Base-by-base conservation (phyloP, 2,113 vertebrate species). In the Hystrix cristata region DNA sequence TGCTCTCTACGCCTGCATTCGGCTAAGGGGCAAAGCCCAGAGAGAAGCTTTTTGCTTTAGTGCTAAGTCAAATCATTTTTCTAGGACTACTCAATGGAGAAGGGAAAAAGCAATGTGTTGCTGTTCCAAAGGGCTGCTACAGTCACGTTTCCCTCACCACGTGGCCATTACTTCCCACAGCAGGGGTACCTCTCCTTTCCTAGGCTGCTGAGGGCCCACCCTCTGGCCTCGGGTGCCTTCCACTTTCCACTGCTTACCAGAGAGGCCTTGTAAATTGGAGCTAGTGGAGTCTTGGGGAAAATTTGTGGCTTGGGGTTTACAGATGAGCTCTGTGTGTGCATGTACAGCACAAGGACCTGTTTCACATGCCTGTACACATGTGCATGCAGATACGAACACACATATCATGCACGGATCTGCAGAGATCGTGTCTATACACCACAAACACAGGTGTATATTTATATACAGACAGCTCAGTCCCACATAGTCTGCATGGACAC, bases 21-120 rank as follows among this genome's bases (percentile, higher is more conserved):
- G 74, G 96, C 95, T 96, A 87, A 98, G 82, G 53, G 9, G 72
- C 97, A 96, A 97, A 95, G 95, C 88, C 51, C 81, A 87, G 90
- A 96, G 93, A 92, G 90, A 96, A 96, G 84, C 78, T 79, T 97
- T 98, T 96, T 97, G 95, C 94, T 98, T 82, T 96, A 84, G 98
- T 95, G 95, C 86, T 93, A 96, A 98, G 91, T 92, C 87, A 46
- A 95, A 98, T 84, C 96, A 71, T 0, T 0, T 79, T 93, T 97
- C 97, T 87, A 90, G 97, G 96, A 83, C 9, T 74, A 97, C 92
- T 97, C 21, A 69, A 62, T 3, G 5, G 67, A 23, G 25, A 16
- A 25, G 4, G 72, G 90, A 59, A 74, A 87, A 86, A 97, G 95
- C 91, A 88, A 86, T 65, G 81, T 60, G 94, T 97, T 85, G 71